Conservation (phyloP, 1,140 invertebrate species). For the Venustaconcha ellipsiformis region DNA sequence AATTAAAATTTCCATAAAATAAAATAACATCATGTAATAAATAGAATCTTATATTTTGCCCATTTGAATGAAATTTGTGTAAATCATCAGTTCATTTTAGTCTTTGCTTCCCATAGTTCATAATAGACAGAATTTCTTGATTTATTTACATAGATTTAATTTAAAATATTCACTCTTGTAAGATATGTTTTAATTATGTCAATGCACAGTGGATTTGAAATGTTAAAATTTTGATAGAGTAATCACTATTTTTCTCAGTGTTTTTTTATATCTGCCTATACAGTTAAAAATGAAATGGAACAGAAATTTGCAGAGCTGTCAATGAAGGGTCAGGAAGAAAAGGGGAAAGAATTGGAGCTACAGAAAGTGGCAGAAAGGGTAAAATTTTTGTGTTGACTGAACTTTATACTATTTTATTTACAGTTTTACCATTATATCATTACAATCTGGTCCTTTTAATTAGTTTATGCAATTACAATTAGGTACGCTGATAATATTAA, state of each 20-base stretch:
- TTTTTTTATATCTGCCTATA: neutral
- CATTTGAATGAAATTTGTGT: too few relatives aligned
- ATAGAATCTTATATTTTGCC: too few relatives aligned
- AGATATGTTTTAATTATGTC: neutral
- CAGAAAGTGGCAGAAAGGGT: conserved; percentile 35
- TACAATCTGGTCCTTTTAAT: too few relatives aligned
- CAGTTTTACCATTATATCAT: too few relatives aligned
- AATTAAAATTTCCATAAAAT: too few relatives aligned
- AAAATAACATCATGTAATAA: too few relatives aligned
- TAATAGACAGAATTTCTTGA: neutral
- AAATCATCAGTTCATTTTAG: too few relatives aligned
- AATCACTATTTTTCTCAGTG: neutral
- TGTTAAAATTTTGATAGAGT: too few relatives aligned
- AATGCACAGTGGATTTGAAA: neutral
- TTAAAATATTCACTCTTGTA: neutral
- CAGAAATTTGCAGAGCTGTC: conserved; percentile 39
- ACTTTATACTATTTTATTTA: neutral
- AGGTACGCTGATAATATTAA: too few relatives aligned
- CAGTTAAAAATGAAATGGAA: conserved; percentile 35
- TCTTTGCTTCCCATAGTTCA: neutral
- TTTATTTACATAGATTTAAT: neutral
- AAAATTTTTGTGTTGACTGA: neutral
- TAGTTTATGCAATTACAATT: too few relatives aligned
- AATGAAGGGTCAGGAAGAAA: conserved; percentile 20
- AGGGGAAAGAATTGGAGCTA: conserved; percentile 28